Evolutionary conservation across 2,888 invertebrate species (phyloP).

Genomic region (Chymomyza procnemis): DNA sequence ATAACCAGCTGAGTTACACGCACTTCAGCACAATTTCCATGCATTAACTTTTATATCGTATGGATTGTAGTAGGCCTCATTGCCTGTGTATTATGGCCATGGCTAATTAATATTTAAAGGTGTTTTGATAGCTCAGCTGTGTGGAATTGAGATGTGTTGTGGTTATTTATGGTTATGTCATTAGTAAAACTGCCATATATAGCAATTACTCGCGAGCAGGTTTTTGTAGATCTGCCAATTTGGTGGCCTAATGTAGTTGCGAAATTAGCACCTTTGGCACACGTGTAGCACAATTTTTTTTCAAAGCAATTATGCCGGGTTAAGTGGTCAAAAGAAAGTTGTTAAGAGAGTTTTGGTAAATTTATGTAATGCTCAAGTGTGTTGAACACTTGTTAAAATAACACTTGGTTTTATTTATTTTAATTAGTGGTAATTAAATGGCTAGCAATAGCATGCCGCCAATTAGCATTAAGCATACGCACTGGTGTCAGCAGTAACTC

Average conservation of each 20-base stretch:
- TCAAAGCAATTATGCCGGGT: background rate
- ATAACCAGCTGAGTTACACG: conserved; percentile 39
- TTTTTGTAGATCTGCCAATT: background rate
- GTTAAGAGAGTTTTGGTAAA: conserved; percentile 9
- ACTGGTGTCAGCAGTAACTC: background rate
- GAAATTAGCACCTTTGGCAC: background rate
- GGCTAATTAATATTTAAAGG: conserved; percentile 69
- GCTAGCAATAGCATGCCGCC: conserved; percentile 7
- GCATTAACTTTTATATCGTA: background rate
- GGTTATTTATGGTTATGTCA: background rate
- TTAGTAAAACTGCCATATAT: background rate
- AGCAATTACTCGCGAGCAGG: background rate
- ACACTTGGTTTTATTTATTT: conserved; percentile 27
- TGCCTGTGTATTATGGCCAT: conserved; percentile 18
- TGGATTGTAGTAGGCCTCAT: background rate
- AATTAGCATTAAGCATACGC: conserved; percentile 23
- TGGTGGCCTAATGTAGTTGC: background rate
- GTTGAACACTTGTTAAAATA: background rate
- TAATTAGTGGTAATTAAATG: conserved; percentile 34
- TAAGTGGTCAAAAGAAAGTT: background rate
- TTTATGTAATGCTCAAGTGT: background rate
- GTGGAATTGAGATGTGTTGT: background rate
- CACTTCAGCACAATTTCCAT: conserved; percentile 56
- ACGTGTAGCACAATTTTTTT: background rate
- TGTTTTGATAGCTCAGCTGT: conserved; percentile 47